A percentile compares a stretch with the other conserved stretches of the same genome.
Evolutionary conservation across 1,140 invertebrate genomes (phyloP).

Genomic region (Coptotermes formosanus): DNA sequence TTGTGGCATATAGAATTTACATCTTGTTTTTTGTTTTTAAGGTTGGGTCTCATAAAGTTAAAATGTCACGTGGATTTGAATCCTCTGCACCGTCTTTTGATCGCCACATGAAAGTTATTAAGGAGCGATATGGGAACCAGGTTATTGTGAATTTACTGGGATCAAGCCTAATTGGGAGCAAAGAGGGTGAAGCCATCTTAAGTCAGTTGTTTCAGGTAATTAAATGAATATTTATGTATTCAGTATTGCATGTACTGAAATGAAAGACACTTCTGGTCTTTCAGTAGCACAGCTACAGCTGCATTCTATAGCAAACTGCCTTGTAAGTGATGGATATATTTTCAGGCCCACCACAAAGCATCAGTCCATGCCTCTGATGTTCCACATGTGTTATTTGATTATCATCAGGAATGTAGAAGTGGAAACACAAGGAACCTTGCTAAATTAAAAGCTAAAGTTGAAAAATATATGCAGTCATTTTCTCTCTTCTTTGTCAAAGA

Average conservation of each 20-base stretch:
- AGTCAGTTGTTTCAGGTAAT: conserved; percentile 88
- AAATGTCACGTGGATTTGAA: conserved; percentile 92
- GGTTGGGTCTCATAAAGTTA: conserved; percentile 98
- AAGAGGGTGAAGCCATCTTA: conserved; percentile 95
- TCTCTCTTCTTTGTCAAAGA: conserved; percentile 65
- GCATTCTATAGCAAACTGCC: neutral
- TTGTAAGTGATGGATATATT: conserved; percentile 32
- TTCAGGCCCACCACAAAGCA: conserved; percentile 78
- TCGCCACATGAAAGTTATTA: conserved; percentile 83
- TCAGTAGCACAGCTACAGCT: too few relatives aligned
- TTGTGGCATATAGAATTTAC: too few relatives aligned
- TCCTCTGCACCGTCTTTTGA: conserved; percentile 89
- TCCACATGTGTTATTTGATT: conserved; percentile 86
- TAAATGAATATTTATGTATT: neutral
- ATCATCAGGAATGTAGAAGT: conserved; percentile 84
- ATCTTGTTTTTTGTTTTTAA: conserved; percentile 40
- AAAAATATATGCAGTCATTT: conserved; percentile 67
- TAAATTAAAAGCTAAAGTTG: conserved; percentile 75
- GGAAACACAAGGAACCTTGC: conserved; percentile 72
- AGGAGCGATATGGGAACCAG: conserved; percentile 88
- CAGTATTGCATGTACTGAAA: neutral
- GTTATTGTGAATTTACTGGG: conserved; percentile 92
- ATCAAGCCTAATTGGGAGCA: conserved; percentile 81
- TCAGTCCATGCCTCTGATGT: conserved; percentile 69
- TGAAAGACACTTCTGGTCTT: neutral